Evolutionary conservation across 2,888 invertebrate species (phyloP), one percentile per base, ranked within the genome.

Genomic region (Selenia dentaria): DNA sequence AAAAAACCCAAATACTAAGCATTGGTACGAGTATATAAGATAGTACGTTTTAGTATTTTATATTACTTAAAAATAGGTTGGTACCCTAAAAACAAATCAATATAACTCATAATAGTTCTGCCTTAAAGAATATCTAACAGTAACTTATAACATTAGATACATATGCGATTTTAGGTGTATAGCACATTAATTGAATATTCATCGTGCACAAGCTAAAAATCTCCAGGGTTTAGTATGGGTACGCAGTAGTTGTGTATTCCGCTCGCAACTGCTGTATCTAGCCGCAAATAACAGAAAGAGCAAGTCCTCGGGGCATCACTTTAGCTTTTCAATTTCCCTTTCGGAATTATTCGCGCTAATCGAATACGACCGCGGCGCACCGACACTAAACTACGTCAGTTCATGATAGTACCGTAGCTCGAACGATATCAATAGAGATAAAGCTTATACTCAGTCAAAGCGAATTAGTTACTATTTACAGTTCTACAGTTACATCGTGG

Each of bases 261-360:
- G 59, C 59, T 68, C 70, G 62, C 75, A 68, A 64, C 70, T 70
- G 71, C 65, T 67, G 68, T 72, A 71, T 73, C 76, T 74, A 73
- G 72, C 85, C 85, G 79, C 88, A 84, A 88, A 84, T 88, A 88
- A 84, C 83, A 87, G 87, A 88, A 88, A 88, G 88, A 88, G 87
- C 87, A 83, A 84, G 79, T 88, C 89, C 89, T 87, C 71, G 68
- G 88, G 87, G 88, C 82, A 84, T 86, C 85, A 83, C 85, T 84
- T 83, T 80, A 84, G 88, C 87, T 88, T 88, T 90, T 90, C 89
- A 89, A 90, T 90, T 90, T 90, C 89, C 89, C 87, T 90, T 89
- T 90, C 85, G 80, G 84, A 86, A 89, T 90, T 86, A 90, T 87
- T 88, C 82, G 83, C 80, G 76, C 86, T 90, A 90, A 90, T 89